Evolutionary conservation across 2,113 vertebrate species (phyloP), one percentile per base, ranked within the genome.

Genomic region (Corythoichthys intestinalis): DNA sequence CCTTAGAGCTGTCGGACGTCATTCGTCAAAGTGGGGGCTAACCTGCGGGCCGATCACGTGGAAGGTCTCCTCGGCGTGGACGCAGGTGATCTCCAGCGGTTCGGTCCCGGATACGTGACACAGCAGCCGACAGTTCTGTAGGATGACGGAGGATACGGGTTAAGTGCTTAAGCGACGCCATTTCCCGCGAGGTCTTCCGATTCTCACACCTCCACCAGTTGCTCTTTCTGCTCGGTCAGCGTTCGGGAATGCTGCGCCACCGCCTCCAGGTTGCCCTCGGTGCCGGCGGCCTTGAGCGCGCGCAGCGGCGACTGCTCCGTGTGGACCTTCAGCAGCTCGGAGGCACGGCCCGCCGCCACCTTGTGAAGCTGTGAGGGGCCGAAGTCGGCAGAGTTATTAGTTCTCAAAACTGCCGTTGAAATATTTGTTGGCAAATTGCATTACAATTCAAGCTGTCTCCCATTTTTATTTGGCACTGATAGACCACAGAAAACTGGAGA

Each of bases 41-140:
- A 98, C 97, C 96, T 99, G 97, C 57, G 96, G 96, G 53, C 96
- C 97, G 66, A 98, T 98, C 79, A 97, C 97, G 71, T 94, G 94
- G 86, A 99, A 98, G 28, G 97, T 98, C 77, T 99, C 96, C 85
- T 97, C 96, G 20, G 97, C 97, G 4, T 99, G 97, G 72, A 96
- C 85, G 59, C 97, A 99, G 46, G 97, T 96, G 69, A 99, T 99
- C 91, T 98, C 97, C 0, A 99, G 91, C 1, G 97, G 96, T 81
- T 99, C 96, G 0, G 94, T 95, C 62, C 96, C 95, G n/a, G 95
- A 98, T 77, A 99, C 89, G 46, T 99, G 97, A 75, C 95, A 92
- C 89, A 99, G 67, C 72, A 99, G 87, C 69, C 94, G 93, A 75
- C 96, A 99, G 9, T 93, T 93, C 97, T 99, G 81, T 3, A 12